Conservation (phyloP, 1,140 invertebrate genomes). For the Zaprionus ghesquierei region DNA sequence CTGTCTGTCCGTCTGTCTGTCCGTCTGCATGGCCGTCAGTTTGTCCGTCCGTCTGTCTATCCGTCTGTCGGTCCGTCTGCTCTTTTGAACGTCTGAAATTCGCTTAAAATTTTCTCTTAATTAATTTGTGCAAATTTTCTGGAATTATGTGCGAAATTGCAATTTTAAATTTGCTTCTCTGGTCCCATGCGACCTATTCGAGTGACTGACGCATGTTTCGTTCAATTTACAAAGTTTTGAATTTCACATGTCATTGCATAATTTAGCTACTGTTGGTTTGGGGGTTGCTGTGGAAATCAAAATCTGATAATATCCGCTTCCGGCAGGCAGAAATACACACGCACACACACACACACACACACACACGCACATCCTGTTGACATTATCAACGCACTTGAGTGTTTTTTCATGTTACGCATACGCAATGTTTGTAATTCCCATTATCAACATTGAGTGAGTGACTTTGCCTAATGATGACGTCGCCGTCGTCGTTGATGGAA, state of each 20-base stretch:
- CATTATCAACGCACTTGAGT: constrained; percentile 54
- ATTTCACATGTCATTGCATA: constrained; percentile 30
- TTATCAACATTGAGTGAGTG: constrained; percentile 26
- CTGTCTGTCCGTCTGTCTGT: too few relatives aligned
- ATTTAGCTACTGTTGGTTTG: constrained; percentile 7
- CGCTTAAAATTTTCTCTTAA: too few relatives aligned
- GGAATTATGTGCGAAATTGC: not conserved
- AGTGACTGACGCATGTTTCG: not conserved
- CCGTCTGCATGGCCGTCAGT: too few relatives aligned
- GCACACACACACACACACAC: constrained; percentile 13
- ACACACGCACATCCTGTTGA: constrained; percentile 48
- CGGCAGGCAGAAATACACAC: constrained; percentile 11
- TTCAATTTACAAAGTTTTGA: constrained; percentile 14
- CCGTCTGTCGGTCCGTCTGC: too few relatives aligned
- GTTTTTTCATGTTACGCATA: constrained; percentile 62
- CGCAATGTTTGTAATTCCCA: constrained; percentile 50
- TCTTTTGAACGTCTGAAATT: too few relatives aligned
- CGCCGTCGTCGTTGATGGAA: constrained; percentile 17
- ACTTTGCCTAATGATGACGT: constrained; percentile 25
- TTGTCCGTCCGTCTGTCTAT: too few relatives aligned
- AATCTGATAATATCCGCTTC: constrained; percentile 46
- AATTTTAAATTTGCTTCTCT: not conserved
- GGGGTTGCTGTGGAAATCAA: constrained; percentile 4
- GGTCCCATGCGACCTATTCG: not conserved
- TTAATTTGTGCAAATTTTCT: too few relatives aligned